These are phyloP conservation scores for Aviceda subcristata DNA, from an alignment of 2,113 vertebrate genomes.

Conservation along the genomic window DNA sequence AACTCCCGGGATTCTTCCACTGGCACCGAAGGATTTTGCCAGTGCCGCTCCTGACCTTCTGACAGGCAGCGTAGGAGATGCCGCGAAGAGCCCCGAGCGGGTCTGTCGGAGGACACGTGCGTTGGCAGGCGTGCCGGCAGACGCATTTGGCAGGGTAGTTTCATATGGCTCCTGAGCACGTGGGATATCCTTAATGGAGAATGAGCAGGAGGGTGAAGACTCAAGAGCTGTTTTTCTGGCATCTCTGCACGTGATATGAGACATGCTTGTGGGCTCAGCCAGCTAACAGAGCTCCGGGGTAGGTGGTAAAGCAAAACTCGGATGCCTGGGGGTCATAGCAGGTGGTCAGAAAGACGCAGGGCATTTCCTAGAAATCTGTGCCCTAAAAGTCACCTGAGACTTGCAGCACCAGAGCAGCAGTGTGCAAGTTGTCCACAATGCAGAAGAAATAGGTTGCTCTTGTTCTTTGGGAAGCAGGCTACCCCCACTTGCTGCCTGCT, in stretches of 20 bases:
- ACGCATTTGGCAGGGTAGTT: background rate
- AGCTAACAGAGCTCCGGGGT: background rate
- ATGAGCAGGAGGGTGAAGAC: background rate
- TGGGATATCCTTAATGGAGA: background rate
- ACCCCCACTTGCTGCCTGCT: background rate
- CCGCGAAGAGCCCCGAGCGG: accelerated
- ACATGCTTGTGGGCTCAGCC: background rate
- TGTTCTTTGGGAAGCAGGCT: background rate
- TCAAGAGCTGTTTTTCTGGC: background rate
- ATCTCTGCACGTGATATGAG: background rate
- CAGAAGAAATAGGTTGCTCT: background rate
- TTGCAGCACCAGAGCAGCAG: background rate
- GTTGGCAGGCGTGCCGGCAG: background rate
- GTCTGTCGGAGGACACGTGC: background rate
- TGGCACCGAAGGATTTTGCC: background rate
- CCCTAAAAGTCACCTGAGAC: background rate
- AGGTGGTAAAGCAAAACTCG: background rate
- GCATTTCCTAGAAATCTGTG: background rate
- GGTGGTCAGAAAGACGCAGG: background rate
- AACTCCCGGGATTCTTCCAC: background rate
- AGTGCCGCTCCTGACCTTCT: background rate
- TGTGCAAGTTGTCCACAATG: background rate
- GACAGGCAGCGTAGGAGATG: background rate
- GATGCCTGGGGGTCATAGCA: background rate
- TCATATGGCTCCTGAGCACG: background rate